These are phyloP conservation scores for Sarcophaga bullata DNA, from an alignment of 1,140 invertebrate species.

Conservation along the genomic window DNA sequence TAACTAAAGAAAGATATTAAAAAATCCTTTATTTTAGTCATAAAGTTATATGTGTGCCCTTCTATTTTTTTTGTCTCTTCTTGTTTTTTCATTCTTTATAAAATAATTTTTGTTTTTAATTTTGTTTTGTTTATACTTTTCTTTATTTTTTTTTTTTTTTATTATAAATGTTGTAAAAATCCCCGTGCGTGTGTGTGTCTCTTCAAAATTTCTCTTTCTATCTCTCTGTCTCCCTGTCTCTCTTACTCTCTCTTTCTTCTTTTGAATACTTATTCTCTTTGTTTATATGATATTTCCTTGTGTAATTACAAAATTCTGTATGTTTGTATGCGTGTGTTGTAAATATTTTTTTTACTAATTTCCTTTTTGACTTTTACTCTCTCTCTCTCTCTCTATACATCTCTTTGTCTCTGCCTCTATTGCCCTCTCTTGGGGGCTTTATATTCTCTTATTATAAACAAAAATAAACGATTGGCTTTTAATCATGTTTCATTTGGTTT, in stretches of 20 bases:
- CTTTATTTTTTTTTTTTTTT: background rate
- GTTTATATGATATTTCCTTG: background rate
- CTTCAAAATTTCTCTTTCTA: background rate
- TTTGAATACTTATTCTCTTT: too few species aligned
- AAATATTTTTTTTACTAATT: background rate
- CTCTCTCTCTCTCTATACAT: background rate
- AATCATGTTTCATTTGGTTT: too few species aligned
- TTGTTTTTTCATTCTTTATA: conserved; percentile 1
- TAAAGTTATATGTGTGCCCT: conserved; percentile 38
- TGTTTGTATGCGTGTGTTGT: background rate
- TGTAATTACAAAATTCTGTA: background rate
- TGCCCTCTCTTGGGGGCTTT: background rate
- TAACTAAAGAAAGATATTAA: conserved; percentile 1
- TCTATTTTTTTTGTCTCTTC: conserved; percentile 30
- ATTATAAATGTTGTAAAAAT: conserved; percentile 6
- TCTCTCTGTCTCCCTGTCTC: background rate
- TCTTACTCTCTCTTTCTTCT: background rate
- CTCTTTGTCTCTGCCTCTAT: background rate
- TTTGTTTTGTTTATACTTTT: background rate
- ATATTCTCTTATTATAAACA: background rate
- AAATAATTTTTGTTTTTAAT: background rate
- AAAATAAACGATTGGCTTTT: too few species aligned
- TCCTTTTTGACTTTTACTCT: background rate
- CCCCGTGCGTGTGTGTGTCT: background rate
- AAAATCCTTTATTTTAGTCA: conserved; percentile 37